Evolutionary conservation across 2,113 vertebrate species (phyloP), one percentile per base, ranked within the genome.

Genomic region (Apodemus speciosus): DNA sequence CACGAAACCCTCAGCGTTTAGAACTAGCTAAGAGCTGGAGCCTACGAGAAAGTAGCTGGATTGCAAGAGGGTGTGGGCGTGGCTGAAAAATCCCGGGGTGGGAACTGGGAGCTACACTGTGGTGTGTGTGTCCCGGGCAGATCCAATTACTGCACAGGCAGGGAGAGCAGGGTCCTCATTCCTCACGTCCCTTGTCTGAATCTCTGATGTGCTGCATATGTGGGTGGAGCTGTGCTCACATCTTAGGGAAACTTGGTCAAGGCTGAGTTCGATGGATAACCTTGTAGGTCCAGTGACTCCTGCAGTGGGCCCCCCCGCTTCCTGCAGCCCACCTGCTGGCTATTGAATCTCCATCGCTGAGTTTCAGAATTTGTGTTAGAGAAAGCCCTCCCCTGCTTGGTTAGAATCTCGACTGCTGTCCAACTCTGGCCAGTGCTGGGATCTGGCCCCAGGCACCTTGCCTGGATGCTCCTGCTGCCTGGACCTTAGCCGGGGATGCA

Each of bases 141-240:
- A 14, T 0, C 10, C 30, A 15, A 3, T 10, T 43, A 35, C 16
- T 60, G 69, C 25, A 1, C 16, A 56, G 58, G 79, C 16, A 88
- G 72, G 38, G 58, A 64, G 8, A 15, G 5, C 15, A 9, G 30
- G 71, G 76, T 32, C 27, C 75, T 90, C 58, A 11, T 8, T 75
- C 43, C 23, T 49, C 9, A 6, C 1, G 20, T 25, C 30, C 40
- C 23, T 21, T 49, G 32, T 32, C n/a, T 15, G 20, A 51, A 23
- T 21, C 30, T 1, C 53, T 6, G 20, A 62, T 0, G 0, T 40
- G 14, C 25, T 13, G 9, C 21, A 9, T 0, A 4, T 3, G 27
- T 2, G 3, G 35, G n/a, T 15, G 21, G 46, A 0, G 13, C 0
- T 32, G 38, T 25, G 14, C 51, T 51, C 69, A 15, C 8, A 72